Evolutionary conservation across 2,888 invertebrate genomes (phyloP).

Genomic region (Cyclophora punctaria): DNA sequence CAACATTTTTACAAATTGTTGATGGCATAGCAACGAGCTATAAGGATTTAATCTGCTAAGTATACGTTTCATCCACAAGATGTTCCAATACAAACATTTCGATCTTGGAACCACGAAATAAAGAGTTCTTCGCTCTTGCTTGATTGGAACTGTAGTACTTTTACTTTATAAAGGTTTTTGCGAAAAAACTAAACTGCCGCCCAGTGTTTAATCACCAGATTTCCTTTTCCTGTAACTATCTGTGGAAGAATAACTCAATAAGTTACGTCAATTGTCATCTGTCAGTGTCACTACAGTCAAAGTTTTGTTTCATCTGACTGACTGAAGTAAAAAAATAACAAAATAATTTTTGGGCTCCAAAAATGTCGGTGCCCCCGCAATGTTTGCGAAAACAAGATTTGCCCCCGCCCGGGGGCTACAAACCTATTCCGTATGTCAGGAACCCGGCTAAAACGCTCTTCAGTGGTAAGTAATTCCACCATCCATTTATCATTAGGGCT

Average conservation of each 20-base stretch:
- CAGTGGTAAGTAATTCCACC: conserved; percentile 69
- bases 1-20: too few species aligned
- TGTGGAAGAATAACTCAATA: not conserved
- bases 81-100: too few species aligned
- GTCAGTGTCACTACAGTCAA: conserved; percentile 18
- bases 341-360: conserved; percentile 13
- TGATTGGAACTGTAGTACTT: too few species aligned
- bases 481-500: not conserved
- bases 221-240: not conserved
- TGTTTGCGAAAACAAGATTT: conserved; percentile 82
- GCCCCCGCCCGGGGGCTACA: conserved; percentile 95
- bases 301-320: conserved; percentile 54
- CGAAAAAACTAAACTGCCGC: not conserved
- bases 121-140: too few species aligned
- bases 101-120: too few species aligned
- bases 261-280: conserved; percentile 10
- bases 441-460: conserved; percentile 83
- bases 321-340: conserved; percentile 23
- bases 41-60: too few species aligned
- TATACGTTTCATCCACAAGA: too few species aligned
- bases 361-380: conserved; percentile 22
- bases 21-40: too few species aligned
- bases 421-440: conserved; percentile 81
- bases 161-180: not conserved
- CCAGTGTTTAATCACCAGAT: not conserved